Evolutionary conservation across 1,140 invertebrate species (phyloP), one percentile per base, ranked within the genome.

Genomic region (Hydropsyche tenuis): DNA sequence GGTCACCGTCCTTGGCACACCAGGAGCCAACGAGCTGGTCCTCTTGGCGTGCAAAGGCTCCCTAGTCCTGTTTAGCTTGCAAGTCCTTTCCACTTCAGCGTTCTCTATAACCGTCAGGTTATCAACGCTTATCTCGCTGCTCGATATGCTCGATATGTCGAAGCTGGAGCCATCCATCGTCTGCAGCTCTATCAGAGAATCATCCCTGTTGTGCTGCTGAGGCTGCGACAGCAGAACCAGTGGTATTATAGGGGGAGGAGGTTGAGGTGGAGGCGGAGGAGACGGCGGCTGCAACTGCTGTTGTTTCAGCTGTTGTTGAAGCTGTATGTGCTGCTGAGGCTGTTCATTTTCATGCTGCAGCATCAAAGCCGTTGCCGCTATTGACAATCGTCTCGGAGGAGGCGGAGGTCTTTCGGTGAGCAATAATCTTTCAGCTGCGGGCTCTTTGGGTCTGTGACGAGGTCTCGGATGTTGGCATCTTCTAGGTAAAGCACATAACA

Each of bases 401-500:
- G 77, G 68, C 71, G 82, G 82, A 82, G 80, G 80, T 81, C 80
- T 81, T 79, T 77, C 77, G 81, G 79, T 77, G 80, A 81, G 79
- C 83, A 85, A 79, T 80, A 85, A 75, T 12, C 72, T 53, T 70
- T 75, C 78, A 7, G 71, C 70, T n/a, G 75, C 75, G 0, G 75
- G 75, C 51, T 77, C 75, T 64, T 77, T 77, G 69, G 65, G 63
- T 22, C 72, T 56, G 42, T 48, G 30, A 18, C 75, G 22, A 0
- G 69, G 43, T 23, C 75, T 45, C 0, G 70, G 73, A 7, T 62
- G 73, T 74, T 82, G 81, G 72, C 73, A 75, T 3, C 76, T 37
- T 12, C 22, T 4, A 20, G 84, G 84, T 77, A 85, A 88, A 62
- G 87, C 87, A 80, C 88, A 89, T 72, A 88, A 84, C 74, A 86